phyloP scores from a whole-genome alignment of 1,140 invertebrate genomes.

The Eurosta solidaginis region DNA sequence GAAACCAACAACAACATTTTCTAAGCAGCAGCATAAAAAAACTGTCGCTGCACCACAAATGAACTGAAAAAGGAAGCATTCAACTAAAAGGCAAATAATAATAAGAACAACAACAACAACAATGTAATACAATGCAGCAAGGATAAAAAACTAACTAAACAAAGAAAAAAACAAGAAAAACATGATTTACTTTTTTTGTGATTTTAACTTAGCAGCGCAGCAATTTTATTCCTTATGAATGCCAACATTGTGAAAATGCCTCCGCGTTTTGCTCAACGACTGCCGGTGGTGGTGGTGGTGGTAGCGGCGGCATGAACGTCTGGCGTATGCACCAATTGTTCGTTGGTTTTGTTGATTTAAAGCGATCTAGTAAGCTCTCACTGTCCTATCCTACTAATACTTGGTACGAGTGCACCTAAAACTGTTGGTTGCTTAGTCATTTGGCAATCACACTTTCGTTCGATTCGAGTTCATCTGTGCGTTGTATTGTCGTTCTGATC shows the following conservation, averaged over 20 bases:
- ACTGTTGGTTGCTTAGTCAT: not conserved
- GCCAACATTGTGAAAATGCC: slow-evolving; percentile 11
- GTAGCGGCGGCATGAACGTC: not conserved
- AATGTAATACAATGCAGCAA: not conserved
- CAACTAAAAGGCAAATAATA: not conserved
- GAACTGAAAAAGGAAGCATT: slow-evolving; percentile 16
- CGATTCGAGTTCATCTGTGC: not conserved
- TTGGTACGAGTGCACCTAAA: not conserved
- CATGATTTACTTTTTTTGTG: not conserved
- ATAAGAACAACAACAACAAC: not conserved
- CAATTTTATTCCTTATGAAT: slow-evolving; percentile 32
- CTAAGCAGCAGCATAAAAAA: not conserved
- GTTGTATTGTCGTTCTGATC: not conserved
- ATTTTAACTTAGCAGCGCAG: not conserved
- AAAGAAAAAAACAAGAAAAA: not conserved
- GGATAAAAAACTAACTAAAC: not conserved
- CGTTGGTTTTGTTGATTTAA: slow-evolving; percentile 40
- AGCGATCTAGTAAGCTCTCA: not conserved
- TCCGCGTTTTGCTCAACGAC: not conserved
- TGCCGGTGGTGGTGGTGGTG: no score
- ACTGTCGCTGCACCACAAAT: slow-evolving; percentile 7
- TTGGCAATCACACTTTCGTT: not conserved
- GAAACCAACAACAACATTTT: not conserved
- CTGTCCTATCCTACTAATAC: not conserved
- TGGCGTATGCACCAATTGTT: slow-evolving; percentile 12